Base-by-base conservation (phyloP, 2,888 invertebrate genomes). In the Andrena bucephala region DNA sequence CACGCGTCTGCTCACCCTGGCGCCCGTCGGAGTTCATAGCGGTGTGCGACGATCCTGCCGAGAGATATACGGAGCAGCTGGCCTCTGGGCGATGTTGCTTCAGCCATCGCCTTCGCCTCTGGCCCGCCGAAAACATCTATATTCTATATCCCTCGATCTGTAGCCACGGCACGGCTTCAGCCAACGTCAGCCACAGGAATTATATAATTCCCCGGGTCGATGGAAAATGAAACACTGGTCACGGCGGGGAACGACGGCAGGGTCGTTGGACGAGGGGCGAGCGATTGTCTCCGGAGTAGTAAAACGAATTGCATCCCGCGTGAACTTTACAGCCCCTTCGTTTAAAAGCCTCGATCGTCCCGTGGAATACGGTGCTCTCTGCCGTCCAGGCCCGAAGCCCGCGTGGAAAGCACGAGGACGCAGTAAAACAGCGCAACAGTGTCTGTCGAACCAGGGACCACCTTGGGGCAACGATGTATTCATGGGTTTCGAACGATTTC, bases 31-130 rank as follows among this genome's bases (percentile, higher is more conserved):
- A 54, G 60, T 59, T 73, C 81, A 81, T 81, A 78, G 81, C 84
- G 82, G 85, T 87, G 86, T 85, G 90, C 85, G 86, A 89, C 87
- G 91, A 91, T 92, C 89, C 85, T 86, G 88, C 73, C 88, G 89
- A 90, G 81, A 92, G 92, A 92, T 92, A 91, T 88, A 89, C 87
- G 87, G 84, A 90, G 84, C 91, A 91, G 91, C 91, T 90, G 91
- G 54, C 75, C 79, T 76, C 57, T 81, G 70, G 74, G 24, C 70
- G 84, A 77, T 85, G 85, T 78, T 77, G 76, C 84, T 84, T 75
- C 83, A 69, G 57, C 77, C 70, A 65, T 62, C 70, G 75, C 10
- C 50, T 10, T 63, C 57, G 57, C 24, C 67, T 72, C 70, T 31
- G 59, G n/a, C 57, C 68, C 36, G 36, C 72, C 42, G 60, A 63